Conservation (phyloP, 1,140 invertebrate genomes). For the Periplaneta americana region DNA sequence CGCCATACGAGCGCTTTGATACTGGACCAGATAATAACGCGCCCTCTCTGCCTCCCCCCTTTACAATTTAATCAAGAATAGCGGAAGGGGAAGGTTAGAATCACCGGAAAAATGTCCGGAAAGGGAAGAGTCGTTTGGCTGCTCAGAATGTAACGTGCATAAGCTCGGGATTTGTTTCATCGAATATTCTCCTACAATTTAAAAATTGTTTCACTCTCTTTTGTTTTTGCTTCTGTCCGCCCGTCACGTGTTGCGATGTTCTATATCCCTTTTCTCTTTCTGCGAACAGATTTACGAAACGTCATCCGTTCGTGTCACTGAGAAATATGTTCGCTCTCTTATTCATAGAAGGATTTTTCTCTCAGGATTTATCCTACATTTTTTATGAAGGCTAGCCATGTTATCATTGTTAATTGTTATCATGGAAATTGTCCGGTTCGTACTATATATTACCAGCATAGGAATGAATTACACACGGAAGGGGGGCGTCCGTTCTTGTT, state of each 20-base stretch:
- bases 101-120: too few relatives aligned
- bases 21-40: not conserved
- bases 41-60: not conserved
- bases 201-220: not conserved
- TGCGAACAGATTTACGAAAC: not conserved
- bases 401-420: too few relatives aligned
- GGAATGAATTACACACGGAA: too few relatives aligned
- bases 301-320: not conserved
- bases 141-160: too few relatives aligned
- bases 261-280: too few relatives aligned
- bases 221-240: not conserved
- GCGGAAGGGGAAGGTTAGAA: not conserved
- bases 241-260: not conserved
- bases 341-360: not conserved
- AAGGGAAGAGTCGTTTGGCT: too few relatives aligned
- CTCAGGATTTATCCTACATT: not conserved
- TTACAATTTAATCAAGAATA: not conserved
- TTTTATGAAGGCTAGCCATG: not conserved
- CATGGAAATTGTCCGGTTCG: too few relatives aligned
- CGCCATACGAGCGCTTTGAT: not conserved
- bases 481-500: too few relatives aligned
- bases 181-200: not conserved
- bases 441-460: too few relatives aligned
- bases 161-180: not conserved
- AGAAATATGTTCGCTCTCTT: not conserved